Conservation (phyloP, 2,797 vertebrate genomes). For the Enteromius trimaculatus region DNA sequence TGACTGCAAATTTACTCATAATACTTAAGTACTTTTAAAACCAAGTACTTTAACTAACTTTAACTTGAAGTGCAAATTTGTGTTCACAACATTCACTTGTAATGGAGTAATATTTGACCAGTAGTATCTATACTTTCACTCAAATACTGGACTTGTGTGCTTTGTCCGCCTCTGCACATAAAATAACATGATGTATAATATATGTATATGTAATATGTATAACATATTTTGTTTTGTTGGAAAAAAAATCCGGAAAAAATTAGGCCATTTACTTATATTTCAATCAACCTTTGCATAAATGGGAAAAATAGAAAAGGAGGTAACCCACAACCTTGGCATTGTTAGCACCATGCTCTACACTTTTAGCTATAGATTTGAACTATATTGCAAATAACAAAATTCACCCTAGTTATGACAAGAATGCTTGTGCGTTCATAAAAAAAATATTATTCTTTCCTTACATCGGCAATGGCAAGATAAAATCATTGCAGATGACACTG, state of each 20-base stretch:
- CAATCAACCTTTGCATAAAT: background rate
- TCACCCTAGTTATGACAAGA: background rate
- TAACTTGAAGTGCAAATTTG: too few relatives aligned
- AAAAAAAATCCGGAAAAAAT: background rate
- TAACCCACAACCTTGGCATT: background rate
- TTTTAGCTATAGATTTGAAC: background rate
- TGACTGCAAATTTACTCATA: too few relatives aligned
- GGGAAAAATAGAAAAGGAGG: background rate
- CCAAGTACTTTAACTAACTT: too few relatives aligned
- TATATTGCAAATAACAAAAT: background rate
- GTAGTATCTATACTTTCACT: too few relatives aligned
- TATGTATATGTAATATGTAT: too few relatives aligned
- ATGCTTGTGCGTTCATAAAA: too few relatives aligned
- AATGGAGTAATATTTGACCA: too few relatives aligned
- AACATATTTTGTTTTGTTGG: background rate
- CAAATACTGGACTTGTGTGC: too few relatives aligned
- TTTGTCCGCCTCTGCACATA: too few relatives aligned
- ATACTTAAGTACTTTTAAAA: too few relatives aligned
- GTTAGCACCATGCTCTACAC: background rate
- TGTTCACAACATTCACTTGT: too few relatives aligned
- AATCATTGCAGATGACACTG: background rate
- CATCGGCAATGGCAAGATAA: background rate
- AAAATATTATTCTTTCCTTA: background rate
- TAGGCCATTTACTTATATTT: background rate
- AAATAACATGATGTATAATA: too few relatives aligned